Conservation (phyloP, 2,888 invertebrate species). For the Aspidiotus rigidus region DNA sequence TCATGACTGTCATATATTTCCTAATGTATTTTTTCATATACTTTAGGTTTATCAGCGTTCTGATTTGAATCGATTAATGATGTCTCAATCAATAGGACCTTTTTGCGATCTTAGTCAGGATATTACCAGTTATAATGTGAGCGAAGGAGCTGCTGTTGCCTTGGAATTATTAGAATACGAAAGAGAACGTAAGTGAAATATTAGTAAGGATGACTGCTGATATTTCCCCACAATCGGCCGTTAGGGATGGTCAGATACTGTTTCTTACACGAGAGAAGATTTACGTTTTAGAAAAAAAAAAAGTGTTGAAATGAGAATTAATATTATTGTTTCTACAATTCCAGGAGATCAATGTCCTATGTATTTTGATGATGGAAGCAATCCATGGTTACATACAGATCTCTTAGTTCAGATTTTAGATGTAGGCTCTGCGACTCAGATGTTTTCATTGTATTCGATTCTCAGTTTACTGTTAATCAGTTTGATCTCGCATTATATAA, state of each 20-base stretch:
- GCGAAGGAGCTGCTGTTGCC: slow-evolving; percentile 86
- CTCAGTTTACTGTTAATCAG: not conserved
- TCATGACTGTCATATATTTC: not conserved
- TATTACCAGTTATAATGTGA: slow-evolving; percentile 76
- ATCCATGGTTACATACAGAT: slow-evolving; percentile 58
- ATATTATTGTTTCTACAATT: not conserved
- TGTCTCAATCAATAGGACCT: slow-evolving; percentile 81
- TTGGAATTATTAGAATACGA: slow-evolving; percentile 86
- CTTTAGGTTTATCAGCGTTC: slow-evolving; percentile 68
- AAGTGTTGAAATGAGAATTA: not conserved
- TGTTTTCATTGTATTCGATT: slow-evolving; percentile 8
- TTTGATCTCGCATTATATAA: not conserved
- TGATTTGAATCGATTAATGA: slow-evolving; percentile 74
- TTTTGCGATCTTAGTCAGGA: slow-evolving; percentile 84
- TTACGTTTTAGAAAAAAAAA: too few relatives aligned
- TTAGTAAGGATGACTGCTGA: not conserved
- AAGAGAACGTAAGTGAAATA: slow-evolving; percentile 60
- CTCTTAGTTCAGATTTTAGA: slow-evolving; percentile 34
- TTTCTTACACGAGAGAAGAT: too few relatives aligned
- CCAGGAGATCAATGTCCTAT: slow-evolving; percentile 89
- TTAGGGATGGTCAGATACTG: not conserved
- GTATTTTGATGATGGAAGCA: slow-evolving; percentile 87
- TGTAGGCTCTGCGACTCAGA: slow-evolving; percentile 21
- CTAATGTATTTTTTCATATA: slow-evolving; percentile 7
- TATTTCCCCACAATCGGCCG: not conserved